Evolutionary conservation across 2,888 invertebrate species (phyloP), one percentile per base, ranked within the genome.

Genomic region (Stenolophus ochropezus): DNA sequence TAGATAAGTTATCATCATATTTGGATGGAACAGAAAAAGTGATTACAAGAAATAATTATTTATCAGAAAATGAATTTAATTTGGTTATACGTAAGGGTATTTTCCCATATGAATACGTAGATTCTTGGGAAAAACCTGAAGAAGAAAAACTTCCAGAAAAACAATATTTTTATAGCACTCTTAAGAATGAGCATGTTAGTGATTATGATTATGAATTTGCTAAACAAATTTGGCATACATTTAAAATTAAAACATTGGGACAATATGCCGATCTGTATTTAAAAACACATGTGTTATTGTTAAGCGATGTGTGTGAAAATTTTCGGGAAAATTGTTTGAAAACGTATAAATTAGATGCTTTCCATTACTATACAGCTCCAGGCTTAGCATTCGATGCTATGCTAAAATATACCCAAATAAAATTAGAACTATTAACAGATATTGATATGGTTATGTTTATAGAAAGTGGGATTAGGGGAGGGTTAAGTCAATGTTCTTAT

Each of bases 321-420:
- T 87, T 87, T 84, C 82, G 87, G 14, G 27, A 84, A 14, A 84
- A 84, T 5, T 86, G 86, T 73, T 18, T 85, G 5, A 11, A 81
- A 20, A 84, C 84, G 2, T 58, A 83, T 5, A 79, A 83, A 1
- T 85, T 88, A 25, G 87, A 88, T 84, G 85, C 86, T 2, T 82
- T 84, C 25, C 86, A 86, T 58, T 88, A 87, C 83, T 88, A 84
- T 81, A 87, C 87, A 20, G 75, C 85, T 4, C 87, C 87, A 1
- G 86, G 87, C 0, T 83, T 87, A 20, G 83, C 87, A 16, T 88
- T 83, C 86, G 87, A 87, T 83, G 86, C 87, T 0, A 87, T 87
- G 86, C 81, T 88, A 3, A 88, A 88, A 84, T 80, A 82, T 58
- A 87, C 87, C 0, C 71, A 84, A 53, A 81, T 87, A 8, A 75